Conservation (phyloP, 1,140 invertebrate species). For the Caligus rogercresseyi region DNA sequence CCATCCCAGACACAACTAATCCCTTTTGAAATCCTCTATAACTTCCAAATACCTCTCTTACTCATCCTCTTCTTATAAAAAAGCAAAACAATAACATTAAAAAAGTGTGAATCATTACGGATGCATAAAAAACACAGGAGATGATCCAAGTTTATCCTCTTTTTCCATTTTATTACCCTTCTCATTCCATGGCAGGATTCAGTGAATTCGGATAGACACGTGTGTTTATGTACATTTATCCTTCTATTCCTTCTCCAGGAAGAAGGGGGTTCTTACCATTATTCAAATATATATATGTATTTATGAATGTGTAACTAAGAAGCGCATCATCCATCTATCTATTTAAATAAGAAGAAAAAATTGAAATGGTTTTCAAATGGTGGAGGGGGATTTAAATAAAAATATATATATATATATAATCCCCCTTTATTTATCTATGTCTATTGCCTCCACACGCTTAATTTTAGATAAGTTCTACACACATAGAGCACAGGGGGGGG, state of each 20-base stretch:
- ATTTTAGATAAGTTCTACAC: no score
- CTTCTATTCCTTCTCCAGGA: no score
- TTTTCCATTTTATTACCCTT: neutral
- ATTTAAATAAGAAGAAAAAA: constrained; percentile 1
- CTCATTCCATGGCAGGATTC: no score
- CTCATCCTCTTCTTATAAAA: neutral
- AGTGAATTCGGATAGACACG: no score
- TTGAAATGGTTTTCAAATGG: neutral
- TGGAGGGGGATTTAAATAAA: neutral
- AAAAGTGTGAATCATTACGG: neutral
- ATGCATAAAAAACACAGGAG: neutral
- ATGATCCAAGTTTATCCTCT: neutral
- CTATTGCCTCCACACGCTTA: neutral
- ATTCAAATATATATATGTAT: no score
- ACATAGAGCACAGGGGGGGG: no score
- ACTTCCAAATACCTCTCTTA: no score
- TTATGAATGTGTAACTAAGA: no score
- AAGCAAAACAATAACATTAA: neutral
- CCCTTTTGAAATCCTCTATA: no score
- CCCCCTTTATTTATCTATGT: neutral
- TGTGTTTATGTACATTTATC: no score
- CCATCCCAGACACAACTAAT: no score
- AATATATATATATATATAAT: neutral
- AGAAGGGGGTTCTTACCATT: no score
- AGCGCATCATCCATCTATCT: neutral